Evolutionary conservation across 2,888 invertebrate species (phyloP), one percentile per base, ranked within the genome.

Genomic region (Acanthoscelides obtectus): DNA sequence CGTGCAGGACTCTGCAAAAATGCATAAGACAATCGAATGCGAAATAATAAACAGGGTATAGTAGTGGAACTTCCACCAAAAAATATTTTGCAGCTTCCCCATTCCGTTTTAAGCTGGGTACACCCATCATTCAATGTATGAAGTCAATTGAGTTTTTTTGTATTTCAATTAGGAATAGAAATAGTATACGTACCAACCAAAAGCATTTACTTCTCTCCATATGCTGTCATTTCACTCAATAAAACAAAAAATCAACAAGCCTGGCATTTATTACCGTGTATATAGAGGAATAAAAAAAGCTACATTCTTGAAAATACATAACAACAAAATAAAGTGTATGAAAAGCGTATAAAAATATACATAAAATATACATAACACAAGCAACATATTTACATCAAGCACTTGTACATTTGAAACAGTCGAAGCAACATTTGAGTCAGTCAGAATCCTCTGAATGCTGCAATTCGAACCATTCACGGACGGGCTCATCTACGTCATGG

Each of bases 401-500:
- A 70, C 68, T 68, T 69, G 66, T 25, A 69, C 68, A 71, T 67
- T 67, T 71, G 4, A 70, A 45, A 45, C 70, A 68, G 19, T 22
- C 21, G 25, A 0, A 6, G 25, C n/a, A 68, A 22, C 68, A 68
- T 20, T 19, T 22, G 20, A 73, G 74, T 75, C 77, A 78, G 76
- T 78, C 78, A 19, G 78, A 79, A 45, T 77, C 77, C 68, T 78
- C 75, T 22, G 79, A 78, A 67, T 78, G 79, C 6, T 72, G 64
- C 22, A 81, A 73, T 79, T 93, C 92, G 79, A 90, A 92, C 94
- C 94, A 94, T 77, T 90, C 86, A 2, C 93, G 93, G 76, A 88
- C 86, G 0, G 92, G 89, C 82, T 92, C 91, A 17, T 89, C 22
- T 76, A 92, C 86, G 81, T 93, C 91, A 66, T 72, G 70, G 71